phyloP scores from a whole-genome alignment of 2,888 invertebrate species.

The Plutella xylostella region DNA sequence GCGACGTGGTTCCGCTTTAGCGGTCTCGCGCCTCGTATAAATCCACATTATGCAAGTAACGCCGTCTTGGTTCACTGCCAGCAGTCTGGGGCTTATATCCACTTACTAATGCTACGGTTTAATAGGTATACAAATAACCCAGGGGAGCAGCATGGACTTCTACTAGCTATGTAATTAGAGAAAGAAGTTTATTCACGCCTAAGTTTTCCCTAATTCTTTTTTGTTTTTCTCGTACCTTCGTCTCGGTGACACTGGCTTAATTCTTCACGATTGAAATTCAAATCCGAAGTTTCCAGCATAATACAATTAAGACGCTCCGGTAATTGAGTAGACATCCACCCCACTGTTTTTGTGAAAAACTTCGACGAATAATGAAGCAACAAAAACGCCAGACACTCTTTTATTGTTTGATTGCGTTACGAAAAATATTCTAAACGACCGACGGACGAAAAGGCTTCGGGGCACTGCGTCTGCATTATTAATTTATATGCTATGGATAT shows the following conservation, averaged over 20 bases:
- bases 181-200: background rate
- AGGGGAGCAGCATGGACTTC: background rate
- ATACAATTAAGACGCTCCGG: conserved; percentile 54
- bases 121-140: background rate
- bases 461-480: too few relatives aligned
- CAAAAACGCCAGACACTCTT: conserved; percentile 9
- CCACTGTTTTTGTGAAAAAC: conserved; percentile 27
- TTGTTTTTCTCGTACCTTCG: conserved; percentile 22
- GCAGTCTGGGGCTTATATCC: conserved; percentile 33
- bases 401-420: conserved; percentile 3
- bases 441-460: background rate
- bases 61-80: conserved; percentile 63
- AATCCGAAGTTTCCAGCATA: conserved; percentile 51
- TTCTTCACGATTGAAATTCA: conserved; percentile 57
- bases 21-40: conserved; percentile 36
- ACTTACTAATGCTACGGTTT: conserved; percentile 18
- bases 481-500: background rate
- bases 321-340: conserved; percentile 58
- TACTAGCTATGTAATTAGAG: background rate
- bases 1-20: conserved; percentile 31
- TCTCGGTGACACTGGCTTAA: conserved; percentile 35
- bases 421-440: background rate
- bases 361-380: conserved; percentile 19
- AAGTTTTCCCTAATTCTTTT: too few relatives aligned
- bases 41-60: conserved; percentile 59